Conservation (phyloP, 2,113 vertebrate species). For the Gadus chalcogrammus region DNA sequence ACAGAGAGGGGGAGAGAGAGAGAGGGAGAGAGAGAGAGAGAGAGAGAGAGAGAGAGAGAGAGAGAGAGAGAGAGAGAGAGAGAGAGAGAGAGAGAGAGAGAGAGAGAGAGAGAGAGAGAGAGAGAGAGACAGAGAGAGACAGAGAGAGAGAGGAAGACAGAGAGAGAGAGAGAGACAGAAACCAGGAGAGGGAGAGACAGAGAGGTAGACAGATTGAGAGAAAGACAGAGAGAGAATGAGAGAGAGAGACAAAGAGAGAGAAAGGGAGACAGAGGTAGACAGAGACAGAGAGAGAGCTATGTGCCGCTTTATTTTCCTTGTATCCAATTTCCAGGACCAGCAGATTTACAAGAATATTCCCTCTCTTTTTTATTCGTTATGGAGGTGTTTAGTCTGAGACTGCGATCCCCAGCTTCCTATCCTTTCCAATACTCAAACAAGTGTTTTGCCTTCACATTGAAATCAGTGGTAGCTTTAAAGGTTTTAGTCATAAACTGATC, state of each 20-base stretch:
- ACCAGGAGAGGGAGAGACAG: too few species aligned
- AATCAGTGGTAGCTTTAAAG: slow-evolving; percentile 1
- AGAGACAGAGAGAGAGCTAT: slow-evolving; percentile 8
- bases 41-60: slow-evolving; percentile 41
- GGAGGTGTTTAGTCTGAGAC: slow-evolving; percentile 73
- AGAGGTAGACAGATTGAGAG: too few species aligned
- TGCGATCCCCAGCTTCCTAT: slow-evolving; percentile 64
- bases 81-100: too few species aligned
- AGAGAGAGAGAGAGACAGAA: slow-evolving; percentile 16
- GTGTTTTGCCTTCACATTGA: not conserved
- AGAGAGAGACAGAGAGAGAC: slow-evolving; percentile 8
- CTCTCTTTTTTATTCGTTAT: slow-evolving; percentile 45
- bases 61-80: slow-evolving; percentile 33
- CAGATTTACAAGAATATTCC: slow-evolving; percentile 63
- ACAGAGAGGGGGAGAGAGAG: not conserved
- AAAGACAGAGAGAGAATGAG: slow-evolving; percentile 9
- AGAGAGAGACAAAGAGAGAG: slow-evolving; percentile 40
- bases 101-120: not conserved
- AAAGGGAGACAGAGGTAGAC: slow-evolving; percentile 13
- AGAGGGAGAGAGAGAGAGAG: not conserved
- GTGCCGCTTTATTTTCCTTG: slow-evolving; percentile 66
- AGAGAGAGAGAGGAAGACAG: slow-evolving; percentile 42
- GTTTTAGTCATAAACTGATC: too few species aligned
- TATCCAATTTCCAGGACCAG: slow-evolving; percentile 64
- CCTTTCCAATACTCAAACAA: not conserved